A percentile compares a stretch with the other conserved stretches of the same genome.
These are phyloP conservation scores for Neria commutata DNA, from an alignment of 2,888 invertebrate species.

Conservation along the genomic window DNA sequence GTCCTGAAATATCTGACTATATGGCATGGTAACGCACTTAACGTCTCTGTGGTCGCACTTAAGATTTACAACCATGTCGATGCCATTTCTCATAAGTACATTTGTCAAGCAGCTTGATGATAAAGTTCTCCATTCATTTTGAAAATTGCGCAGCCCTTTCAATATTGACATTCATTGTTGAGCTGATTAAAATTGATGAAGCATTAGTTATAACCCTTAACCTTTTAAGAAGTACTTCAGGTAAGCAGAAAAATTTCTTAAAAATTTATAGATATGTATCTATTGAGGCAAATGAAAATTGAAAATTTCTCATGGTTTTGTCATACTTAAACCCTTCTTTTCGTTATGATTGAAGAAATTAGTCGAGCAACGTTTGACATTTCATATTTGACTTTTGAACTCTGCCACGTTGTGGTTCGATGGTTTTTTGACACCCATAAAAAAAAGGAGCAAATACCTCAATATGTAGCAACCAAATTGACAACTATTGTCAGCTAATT, in stretches of 20 bases:
- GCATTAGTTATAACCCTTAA: not conserved
- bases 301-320: not conserved
- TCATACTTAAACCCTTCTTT: not conserved
- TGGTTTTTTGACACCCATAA: not conserved
- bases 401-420: not conserved
- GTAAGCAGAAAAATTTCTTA: no score
- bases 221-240: not conserved
- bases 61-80: no score
- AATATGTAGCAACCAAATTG: not conserved
- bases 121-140: no score
- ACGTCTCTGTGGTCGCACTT: no score
- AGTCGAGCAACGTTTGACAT: not conserved
- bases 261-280: no score
- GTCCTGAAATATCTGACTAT: no score
- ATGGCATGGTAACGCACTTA: no score
- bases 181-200: not conserved
- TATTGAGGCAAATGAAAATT: not conserved
- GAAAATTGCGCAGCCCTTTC: no score
- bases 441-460: not conserved
- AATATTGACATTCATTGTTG: slow-evolving; percentile 1
- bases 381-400: not conserved
- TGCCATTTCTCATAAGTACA: no score
- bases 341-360: not conserved
- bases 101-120: no score
- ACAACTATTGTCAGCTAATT: not conserved